phyloP scores from a whole-genome alignment of 2,797 vertebrate species.

The Eulemur coronatus region DNA sequence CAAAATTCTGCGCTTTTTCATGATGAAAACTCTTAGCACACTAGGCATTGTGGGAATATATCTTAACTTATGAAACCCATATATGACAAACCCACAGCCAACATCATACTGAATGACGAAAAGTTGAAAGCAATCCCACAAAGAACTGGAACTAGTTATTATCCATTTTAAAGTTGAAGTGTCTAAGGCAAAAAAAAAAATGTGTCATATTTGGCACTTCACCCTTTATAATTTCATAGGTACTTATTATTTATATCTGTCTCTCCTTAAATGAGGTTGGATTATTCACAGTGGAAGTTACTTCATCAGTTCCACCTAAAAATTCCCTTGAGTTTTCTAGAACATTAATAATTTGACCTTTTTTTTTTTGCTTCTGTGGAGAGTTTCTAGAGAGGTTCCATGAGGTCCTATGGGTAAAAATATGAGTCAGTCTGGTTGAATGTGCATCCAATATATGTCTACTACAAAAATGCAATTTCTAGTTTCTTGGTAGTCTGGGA shows the following conservation, averaged over 20 bases:
- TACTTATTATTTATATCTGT: accelerated
- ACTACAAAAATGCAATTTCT: background rate
- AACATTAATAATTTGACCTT: constrained; percentile 34
- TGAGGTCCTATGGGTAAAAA: background rate
- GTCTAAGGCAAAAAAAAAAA: background rate
- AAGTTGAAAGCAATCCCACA: too few relatives aligned
- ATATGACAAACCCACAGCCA: too few relatives aligned
- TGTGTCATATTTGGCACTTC: background rate
- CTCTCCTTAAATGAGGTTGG: background rate
- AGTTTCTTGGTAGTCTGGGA: background rate
- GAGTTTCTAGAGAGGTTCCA: background rate
- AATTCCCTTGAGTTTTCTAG: constrained; percentile 21
- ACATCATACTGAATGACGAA: too few relatives aligned
- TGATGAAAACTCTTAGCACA: too few relatives aligned
- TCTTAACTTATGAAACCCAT: too few relatives aligned
- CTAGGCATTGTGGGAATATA: too few relatives aligned
- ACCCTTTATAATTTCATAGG: background rate
- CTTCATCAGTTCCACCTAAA: background rate
- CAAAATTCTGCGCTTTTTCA: too few relatives aligned
- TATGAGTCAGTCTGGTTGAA: background rate
- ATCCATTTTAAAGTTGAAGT: background rate
- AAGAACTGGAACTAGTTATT: background rate
- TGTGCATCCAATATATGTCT: background rate
- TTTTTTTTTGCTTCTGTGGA: background rate
- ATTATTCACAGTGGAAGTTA: constrained; percentile 58